Evolutionary conservation across 2,113 vertebrate genomes (phyloP).

Genomic region (Phylloscopus whistleri): DNA sequence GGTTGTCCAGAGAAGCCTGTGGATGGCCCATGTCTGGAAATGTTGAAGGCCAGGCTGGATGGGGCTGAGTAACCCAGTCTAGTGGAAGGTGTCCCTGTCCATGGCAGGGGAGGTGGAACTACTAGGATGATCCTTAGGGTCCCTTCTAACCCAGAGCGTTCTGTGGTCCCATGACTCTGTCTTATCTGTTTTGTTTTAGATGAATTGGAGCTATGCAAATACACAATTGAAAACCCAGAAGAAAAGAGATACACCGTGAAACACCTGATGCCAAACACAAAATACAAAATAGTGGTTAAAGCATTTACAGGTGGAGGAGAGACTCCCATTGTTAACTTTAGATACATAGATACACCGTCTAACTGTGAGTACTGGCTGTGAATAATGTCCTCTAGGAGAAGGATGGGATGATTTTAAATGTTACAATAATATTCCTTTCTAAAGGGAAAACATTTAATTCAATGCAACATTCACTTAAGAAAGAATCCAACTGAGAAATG

Average conservation of each 20-base stretch:
- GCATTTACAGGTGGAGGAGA: constrained; percentile 64
- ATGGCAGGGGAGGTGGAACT: no score
- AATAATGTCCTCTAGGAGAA: not conserved
- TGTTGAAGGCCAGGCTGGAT: not conserved
- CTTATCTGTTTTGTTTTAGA: constrained; percentile 35
- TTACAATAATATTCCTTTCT: not conserved
- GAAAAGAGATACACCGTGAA: constrained; percentile 54
- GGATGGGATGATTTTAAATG: not conserved
- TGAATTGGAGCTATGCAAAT: constrained; percentile 47
- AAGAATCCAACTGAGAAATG: not conserved
- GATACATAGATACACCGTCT: not conserved
- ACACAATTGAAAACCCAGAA: constrained; percentile 60
- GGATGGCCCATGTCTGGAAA: not conserved
- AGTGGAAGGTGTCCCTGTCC: not conserved
- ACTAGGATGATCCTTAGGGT: not conserved
- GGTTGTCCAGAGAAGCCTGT: fast-evolving
- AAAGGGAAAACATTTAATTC: not conserved
- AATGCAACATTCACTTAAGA: not conserved
- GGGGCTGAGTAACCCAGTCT: not conserved
- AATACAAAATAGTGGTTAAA: constrained; percentile 58
- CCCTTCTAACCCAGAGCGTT: not conserved
- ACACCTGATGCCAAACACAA: constrained; percentile 49
- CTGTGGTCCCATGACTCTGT: not conserved
- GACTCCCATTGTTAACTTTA: not conserved
- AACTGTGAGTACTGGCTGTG: constrained; percentile 64